phyloP scores from a whole-genome alignment of 2,113 vertebrate genomes.

The Poeciliopsis retropinna region DNA sequence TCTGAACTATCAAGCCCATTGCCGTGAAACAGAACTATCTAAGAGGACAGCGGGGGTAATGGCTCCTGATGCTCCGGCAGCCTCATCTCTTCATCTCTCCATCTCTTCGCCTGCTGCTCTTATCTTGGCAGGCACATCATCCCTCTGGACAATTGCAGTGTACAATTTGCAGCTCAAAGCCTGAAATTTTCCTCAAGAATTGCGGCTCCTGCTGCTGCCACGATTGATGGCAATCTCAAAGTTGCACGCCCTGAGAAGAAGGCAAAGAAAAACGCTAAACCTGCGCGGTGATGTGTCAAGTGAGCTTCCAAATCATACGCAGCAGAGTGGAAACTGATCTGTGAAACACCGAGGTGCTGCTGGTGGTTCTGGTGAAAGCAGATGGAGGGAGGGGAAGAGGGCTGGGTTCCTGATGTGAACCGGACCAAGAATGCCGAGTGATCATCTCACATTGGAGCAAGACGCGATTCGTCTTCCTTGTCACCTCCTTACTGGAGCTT shows the following conservation, averaged over 20 bases:
- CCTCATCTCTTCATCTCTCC: constrained; percentile 30
- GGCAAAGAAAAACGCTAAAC: neutral
- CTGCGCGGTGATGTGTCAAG: constrained; percentile 1
- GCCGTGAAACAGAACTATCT: constrained; percentile 20
- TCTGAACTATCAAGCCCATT: constrained; percentile 21
- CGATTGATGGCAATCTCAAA: constrained; percentile 11
- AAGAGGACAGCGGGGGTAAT: constrained; percentile 44
- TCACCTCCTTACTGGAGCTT: constrained; percentile 43
- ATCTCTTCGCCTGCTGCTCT: constrained; percentile 45
- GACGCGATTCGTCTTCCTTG: constrained; percentile 46
- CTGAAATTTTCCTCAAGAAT: constrained; percentile 24
- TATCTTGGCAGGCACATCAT: constrained; percentile 48
- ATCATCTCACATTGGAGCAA: neutral
- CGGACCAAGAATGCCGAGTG: neutral
- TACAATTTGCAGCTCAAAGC: constrained; percentile 21
- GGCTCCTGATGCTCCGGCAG: constrained; percentile 35
- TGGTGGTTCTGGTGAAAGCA: neutral
- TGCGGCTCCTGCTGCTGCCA: constrained; percentile 34
- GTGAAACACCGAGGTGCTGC: neutral
- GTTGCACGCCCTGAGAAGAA: constrained; percentile 8
- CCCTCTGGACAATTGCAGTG: constrained; percentile 32
- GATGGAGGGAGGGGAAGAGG: neutral
- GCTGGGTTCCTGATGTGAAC: constrained; percentile 7
- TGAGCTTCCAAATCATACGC: constrained; percentile 31
- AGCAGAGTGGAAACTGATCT: neutral